Evolutionary conservation across 2,888 invertebrate genomes (phyloP), one percentile per base, ranked within the genome.

Genomic region (Cremastinae sp.): DNA sequence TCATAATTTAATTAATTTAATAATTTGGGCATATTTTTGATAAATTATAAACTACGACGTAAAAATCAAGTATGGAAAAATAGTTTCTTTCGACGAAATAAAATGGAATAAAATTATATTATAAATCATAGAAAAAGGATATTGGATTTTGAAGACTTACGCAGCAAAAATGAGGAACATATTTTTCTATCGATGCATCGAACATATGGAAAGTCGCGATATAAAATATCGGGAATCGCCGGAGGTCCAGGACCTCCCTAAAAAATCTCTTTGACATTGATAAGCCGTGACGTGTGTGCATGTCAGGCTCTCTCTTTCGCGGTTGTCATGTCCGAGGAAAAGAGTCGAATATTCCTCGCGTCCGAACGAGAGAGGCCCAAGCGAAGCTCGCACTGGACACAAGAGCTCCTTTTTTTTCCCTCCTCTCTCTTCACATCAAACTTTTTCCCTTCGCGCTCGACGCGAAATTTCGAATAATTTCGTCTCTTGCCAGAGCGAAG

Each of bases 251-350:
- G 39, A 12, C 43, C 18, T 45, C n/a, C 56, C 47, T 66, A 45
- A 45, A 56, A 56, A 43, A 39, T 66, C 45, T 18, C 35, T 1
- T 28, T 20, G 56, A 56, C 47, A 20, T 69, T 69, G 69, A 69
- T 69, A 4, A 14, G 41, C 41, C 28, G 47, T 43, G 59, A 59
- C 59, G 69, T n/a, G 41, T 8, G 41, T n/a, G 28, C 49, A 43
- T 51, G 37, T 49, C 49, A 49, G 18, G 37, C 49, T 47, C 61
- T 47, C 43, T 45, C 58, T 4, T 20, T 41, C 43, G 16, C 51
- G 51, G 35, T 59, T 56, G 69, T 35, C 62, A 62, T 39, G 28
- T 59, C 16, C 14, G 49, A 49, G 28, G 49, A 49, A 22, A 58
- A 49, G 39, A 59, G 39, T 39, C 45, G 18, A 35, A 35, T 37